phyloP scores from a whole-genome alignment of 2,797 vertebrate species.

The Premnoplex brunnescens region DNA sequence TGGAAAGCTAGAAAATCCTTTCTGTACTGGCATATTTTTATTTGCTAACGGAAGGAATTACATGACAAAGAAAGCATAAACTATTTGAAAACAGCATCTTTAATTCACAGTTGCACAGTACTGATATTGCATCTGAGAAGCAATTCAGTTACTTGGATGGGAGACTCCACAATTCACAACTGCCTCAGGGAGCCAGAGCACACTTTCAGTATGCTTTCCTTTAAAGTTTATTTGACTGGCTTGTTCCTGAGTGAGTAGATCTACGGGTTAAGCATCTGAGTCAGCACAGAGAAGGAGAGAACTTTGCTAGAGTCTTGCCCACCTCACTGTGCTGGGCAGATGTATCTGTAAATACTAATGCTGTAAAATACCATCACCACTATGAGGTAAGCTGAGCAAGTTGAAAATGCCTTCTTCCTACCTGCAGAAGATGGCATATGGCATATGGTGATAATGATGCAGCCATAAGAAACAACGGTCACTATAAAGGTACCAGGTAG shows the following conservation, averaged over 20 bases:
- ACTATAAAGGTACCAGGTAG: neutral
- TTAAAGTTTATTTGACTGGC: conserved; percentile 42
- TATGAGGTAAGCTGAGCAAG: conserved; percentile 21
- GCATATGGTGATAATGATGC: neutral
- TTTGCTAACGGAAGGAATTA: neutral
- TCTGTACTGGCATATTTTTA: neutral
- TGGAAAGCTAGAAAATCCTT: neutral
- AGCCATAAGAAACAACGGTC: neutral
- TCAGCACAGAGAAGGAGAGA: neutral
- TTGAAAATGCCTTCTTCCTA: conserved; percentile 24
- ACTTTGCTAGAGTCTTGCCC: conserved; percentile 12
- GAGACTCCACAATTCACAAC: fast-evolving
- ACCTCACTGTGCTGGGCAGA: neutral
- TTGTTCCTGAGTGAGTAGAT: conserved; percentile 59
- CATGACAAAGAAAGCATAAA: neutral
- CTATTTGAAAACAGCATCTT: neutral
- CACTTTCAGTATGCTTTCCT: neutral
- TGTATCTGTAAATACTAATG: neutral
- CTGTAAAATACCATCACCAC: conserved; percentile 28
- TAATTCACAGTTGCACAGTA: neutral
- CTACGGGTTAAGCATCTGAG: neutral
- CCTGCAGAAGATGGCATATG: neutral
- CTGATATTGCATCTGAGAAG: neutral
- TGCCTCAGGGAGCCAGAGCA: neutral
- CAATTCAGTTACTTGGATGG: neutral